Base-by-base conservation (phyloP, 2,888 invertebrate genomes). In the Gasteruption jaculator region DNA sequence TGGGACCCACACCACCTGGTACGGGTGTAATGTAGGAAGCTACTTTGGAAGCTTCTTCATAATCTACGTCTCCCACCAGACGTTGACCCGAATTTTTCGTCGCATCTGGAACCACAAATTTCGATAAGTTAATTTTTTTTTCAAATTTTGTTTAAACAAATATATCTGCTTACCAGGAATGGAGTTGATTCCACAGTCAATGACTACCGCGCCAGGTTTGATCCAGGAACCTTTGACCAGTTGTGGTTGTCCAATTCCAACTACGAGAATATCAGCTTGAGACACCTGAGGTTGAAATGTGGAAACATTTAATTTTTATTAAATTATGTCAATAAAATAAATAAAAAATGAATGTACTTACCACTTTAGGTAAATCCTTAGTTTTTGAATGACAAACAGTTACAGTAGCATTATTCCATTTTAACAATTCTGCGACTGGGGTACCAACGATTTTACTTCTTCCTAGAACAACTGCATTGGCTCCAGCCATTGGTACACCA, bases 391-490 rank as follows among this genome's bases (percentile, higher is more conserved):
- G 99, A 61, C 97, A 97, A 24, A 93, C 82, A 1, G 97, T 97
- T 3, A 96, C 95, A 1, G 99, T 99, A 1, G 94, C 96, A 71
- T 99, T 80, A 55, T 92, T 83, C 96, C 96, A 97, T 70, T 93
- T 91, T 24, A 99, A 79, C 20, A 99, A 76, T 71, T 95, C 93
- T 0, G 95, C 81, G 48, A 88, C 89, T 0, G 99, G 99, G 0
- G 94, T 91, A 29, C 99, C 99, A 2, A 99, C 95, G 63, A 99
- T 97, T 73, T 95, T 94, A 69, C 95, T 96, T 54, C 99, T 80
- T 1, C 99, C 99, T 26, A 99, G 70, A 12, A 99, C 95, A 3
- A 97, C 96, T 2, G 91, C 95, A 48, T 79, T 79, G 43, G 87
- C 83, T 4, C 96, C 95, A 26, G 81, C 79, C 37, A 95, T 85